phyloP scores from a whole-genome alignment of 1,140 invertebrate genomes.

The Pseudoatta argentina region DNA sequence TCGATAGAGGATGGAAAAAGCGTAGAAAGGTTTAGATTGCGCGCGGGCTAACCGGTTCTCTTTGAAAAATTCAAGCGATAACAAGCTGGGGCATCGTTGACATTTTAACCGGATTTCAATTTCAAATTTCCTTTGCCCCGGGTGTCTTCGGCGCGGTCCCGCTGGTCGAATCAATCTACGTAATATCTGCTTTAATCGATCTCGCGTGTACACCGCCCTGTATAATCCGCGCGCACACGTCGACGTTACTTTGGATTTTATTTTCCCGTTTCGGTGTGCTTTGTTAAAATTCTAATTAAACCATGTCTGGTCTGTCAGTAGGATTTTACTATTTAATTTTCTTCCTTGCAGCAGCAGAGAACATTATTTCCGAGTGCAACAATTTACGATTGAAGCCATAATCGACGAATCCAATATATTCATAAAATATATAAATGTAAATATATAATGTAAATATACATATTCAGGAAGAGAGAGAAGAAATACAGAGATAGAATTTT shows the following conservation, averaged over 20 bases:
- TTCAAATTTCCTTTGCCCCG: slow-evolving; percentile 69
- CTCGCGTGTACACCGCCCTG: slow-evolving; percentile 36
- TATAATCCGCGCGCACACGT: slow-evolving; percentile 36
- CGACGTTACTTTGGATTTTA: slow-evolving; percentile 40
- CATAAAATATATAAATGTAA: slow-evolving; percentile 8
- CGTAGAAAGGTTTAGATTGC: slow-evolving; percentile 61
- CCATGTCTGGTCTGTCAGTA: slow-evolving; percentile 48
- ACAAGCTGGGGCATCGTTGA: slow-evolving; percentile 67
- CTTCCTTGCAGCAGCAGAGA: slow-evolving; percentile 5
- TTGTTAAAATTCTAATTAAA: slow-evolving; percentile 63
- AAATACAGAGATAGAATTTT: neutral
- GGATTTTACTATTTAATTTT: slow-evolving; percentile 59
- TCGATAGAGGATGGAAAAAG: slow-evolving; percentile 13
- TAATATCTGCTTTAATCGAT: slow-evolving; percentile 68
- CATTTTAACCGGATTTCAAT: slow-evolving; percentile 75
- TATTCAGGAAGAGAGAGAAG: neutral
- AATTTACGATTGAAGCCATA: slow-evolving; percentile 30
- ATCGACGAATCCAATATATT: slow-evolving; percentile 10
- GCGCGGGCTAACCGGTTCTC: slow-evolving; percentile 40
- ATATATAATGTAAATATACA: slow-evolving; percentile 18
- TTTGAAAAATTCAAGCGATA: slow-evolving; percentile 76
- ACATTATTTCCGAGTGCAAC: neutral
- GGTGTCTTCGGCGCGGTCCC: slow-evolving; percentile 25
- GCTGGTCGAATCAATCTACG: slow-evolving; percentile 66
- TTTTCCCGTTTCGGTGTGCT: slow-evolving; percentile 49